Percentiles rank a stretch among this genome's conserved stretches.
Conservation (phyloP, 2,113 vertebrate species). For the cattle (Bos taurus) region ARS-UCD2.0 NC_037344.1:45185501-45186000, state of each 20-base stretch:
- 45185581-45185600: accelerated
- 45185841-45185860: neutral
- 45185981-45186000: neutral
- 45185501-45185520: no score
- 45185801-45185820: neutral
- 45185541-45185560: neutral
- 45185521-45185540: neutral
- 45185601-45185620: neutral
- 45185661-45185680: accelerated
- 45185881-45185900: neutral
- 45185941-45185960: neutral
- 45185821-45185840: neutral
- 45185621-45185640: neutral
- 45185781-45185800: neutral
- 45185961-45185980: accelerated
- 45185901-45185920: neutral
- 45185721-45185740: neutral
- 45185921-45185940: accelerated
- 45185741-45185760: neutral
- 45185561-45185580: neutral
- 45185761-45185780: neutral
- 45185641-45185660: neutral
- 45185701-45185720: neutral
- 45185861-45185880: neutral
- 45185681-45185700: neutral